These are phyloP conservation scores for Phaethon lepturus DNA, from an alignment of 2,113 vertebrate genomes.

Conservation along the genomic window DNA sequence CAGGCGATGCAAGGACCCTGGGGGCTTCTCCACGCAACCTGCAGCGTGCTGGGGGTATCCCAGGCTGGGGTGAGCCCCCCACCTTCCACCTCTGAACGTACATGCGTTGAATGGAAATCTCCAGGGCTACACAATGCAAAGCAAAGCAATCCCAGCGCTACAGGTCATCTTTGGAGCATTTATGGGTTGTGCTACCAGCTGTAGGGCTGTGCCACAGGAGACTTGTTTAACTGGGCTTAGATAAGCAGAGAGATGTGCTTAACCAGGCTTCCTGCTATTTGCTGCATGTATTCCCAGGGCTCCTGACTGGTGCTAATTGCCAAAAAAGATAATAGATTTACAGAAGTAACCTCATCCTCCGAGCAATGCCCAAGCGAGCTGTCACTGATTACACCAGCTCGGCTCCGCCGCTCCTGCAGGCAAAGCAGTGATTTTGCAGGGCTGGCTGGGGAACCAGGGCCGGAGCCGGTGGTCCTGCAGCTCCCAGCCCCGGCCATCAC, in stretches of 20 bases:
- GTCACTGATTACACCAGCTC: background rate
- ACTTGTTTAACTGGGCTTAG: slow-evolving; percentile 28
- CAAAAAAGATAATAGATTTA: slow-evolving; percentile 43
- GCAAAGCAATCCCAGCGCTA: background rate
- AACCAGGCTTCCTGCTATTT: background rate
- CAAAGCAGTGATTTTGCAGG: background rate
- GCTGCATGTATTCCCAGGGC: slow-evolving; percentile 10
- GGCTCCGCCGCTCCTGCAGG: background rate
- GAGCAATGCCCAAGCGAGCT: background rate
- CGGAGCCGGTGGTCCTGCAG: background rate
- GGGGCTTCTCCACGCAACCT: background rate
- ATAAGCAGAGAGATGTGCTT: slow-evolving; percentile 29
- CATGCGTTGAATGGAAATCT: background rate
- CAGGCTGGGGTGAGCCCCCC: background rate
- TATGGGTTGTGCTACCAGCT: background rate
- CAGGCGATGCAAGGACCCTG: background rate
- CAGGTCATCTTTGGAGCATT: background rate
- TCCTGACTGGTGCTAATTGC: slow-evolving; percentile 8
- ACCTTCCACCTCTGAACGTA: background rate
- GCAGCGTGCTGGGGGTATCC: background rate
- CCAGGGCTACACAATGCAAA: background rate
- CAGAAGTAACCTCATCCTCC: slow-evolving; percentile 2
- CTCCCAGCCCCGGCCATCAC: accelerated
- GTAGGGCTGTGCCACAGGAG: background rate
- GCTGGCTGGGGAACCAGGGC: background rate